A percentile compares a stretch with the other conserved stretches of the same genome.
These are phyloP conservation scores for Mesorhabditis belari DNA, from an alignment of 2,888 invertebrate species.

Conservation along the genomic window DNA sequence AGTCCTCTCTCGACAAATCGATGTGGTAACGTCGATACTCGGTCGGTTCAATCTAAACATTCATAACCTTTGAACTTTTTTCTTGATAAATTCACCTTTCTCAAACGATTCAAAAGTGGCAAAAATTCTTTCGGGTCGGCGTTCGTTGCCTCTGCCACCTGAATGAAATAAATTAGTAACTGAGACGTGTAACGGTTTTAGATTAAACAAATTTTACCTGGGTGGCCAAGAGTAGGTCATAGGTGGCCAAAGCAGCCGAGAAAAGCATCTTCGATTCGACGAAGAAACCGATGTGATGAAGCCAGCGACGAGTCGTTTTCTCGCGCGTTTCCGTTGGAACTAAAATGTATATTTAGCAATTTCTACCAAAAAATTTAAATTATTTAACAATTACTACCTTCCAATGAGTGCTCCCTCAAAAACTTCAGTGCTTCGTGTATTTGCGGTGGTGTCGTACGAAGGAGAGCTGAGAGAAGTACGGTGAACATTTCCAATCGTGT, in stretches of 20 bases:
- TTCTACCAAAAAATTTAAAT: background rate
- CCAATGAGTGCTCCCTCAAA: constrained; percentile 15
- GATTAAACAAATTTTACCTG: constrained; percentile 14
- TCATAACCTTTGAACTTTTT: background rate
- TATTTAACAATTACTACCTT: background rate
- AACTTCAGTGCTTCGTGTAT: constrained; percentile 16
- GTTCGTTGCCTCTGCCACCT: constrained; percentile 30
- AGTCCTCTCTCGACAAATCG: constrained; percentile 33
- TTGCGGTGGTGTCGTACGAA: constrained; percentile 13
- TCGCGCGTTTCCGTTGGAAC: background rate
- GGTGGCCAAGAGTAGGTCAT: constrained; percentile 38
- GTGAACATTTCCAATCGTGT: constrained; percentile 6
- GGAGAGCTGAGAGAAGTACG: constrained; percentile 14
- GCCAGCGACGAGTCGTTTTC: constrained; percentile 20
- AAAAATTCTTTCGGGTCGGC: constrained; percentile 42
- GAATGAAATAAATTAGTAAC: too few relatives aligned
- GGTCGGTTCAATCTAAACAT: constrained; percentile 12
- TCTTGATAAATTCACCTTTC: constrained; percentile 3
- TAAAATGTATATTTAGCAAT: background rate
- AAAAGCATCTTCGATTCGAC: constrained; percentile 36
- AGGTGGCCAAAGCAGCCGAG: constrained; percentile 40
- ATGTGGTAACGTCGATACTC: constrained; percentile 33
- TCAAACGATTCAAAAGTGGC: constrained; percentile 33
- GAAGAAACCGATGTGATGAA: constrained; percentile 40
- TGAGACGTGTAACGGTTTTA: background rate